These are phyloP conservation scores for Coccyzus lansbergi DNA, from an alignment of 2,797 vertebrate species.

Conservation along the genomic window DNA sequence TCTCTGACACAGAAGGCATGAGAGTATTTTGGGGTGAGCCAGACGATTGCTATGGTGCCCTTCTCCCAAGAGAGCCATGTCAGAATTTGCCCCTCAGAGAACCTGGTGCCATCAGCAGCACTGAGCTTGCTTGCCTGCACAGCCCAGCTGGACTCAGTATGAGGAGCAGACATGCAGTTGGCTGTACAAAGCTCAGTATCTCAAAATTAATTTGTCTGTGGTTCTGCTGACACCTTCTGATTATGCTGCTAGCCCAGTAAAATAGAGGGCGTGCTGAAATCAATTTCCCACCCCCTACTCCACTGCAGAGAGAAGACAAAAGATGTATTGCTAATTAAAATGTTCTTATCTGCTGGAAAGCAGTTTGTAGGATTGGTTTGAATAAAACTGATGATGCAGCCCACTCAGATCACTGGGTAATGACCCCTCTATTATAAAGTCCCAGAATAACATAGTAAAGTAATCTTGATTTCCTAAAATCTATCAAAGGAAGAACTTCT, in stretches of 20 bases:
- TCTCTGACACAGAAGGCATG: not conserved
- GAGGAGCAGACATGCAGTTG: rapidly evolving
- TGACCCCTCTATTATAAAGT: slow-evolving; percentile 55
- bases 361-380: slow-evolving; percentile 51
- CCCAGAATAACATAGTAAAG: slow-evolving; percentile 59
- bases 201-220: slow-evolving; percentile 28
- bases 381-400: slow-evolving; percentile 59
- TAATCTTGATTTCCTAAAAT: slow-evolving; percentile 61
- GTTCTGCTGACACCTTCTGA: slow-evolving; percentile 65
- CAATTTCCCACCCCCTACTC: not conserved
- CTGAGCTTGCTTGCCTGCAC: not conserved
- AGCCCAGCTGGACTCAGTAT: rapidly evolving
- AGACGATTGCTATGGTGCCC: not conserved
- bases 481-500: slow-evolving; percentile 52
- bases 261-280: slow-evolving; percentile 21
- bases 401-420: slow-evolving; percentile 44
- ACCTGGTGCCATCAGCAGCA: rapidly evolving
- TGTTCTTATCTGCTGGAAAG: slow-evolving; percentile 51
- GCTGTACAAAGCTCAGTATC: not conserved
- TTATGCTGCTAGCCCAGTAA: not conserved
- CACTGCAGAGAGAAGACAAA: slow-evolving; percentile 37
- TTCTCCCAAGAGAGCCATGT: not conserved
- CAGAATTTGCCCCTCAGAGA: not conserved
- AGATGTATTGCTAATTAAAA: slow-evolving; percentile 64
- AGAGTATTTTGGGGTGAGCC: not conserved